Evolutionary conservation across 2,888 invertebrate species (phyloP), one percentile per base, ranked within the genome.

Genomic region (Pelosia muscerda): DNA sequence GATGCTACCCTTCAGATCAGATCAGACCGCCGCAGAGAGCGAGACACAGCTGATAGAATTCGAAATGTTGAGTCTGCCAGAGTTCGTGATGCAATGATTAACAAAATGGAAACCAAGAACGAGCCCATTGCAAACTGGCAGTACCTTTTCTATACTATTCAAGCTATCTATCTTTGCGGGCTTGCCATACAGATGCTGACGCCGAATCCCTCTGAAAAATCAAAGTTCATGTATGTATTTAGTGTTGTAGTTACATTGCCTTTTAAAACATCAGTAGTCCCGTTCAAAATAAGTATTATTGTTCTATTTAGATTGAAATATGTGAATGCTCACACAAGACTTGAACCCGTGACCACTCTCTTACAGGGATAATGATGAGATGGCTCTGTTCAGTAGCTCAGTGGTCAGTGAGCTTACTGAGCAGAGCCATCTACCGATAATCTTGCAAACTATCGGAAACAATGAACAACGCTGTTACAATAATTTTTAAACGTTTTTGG

Each of bases 71-170:
- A 78, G 22, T n/a, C 59, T 26, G 34, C 68, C 5, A 74, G 72
- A 62, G 73, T 70, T 63, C 79, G 73, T 8, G 75, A 82, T 54
- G 65, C 66, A 9, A 62, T 70, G 54, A 19, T 53, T 1, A 26
- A 62, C 19, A 63, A 73, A 65, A 68, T 59, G 28, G 70, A 63
- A 66, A 65, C 60, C n/a, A 76, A 76, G 38, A 71, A 54, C n/a
- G 63, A 77, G 19, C 60, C 73, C 13, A 28, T 69, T 31, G 75
- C 79, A 49, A 88, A 82, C 68, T 92, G 90, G 93, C 88, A 90
- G 76, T 86, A 88, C 65, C 57, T 91, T n/a, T 82, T 94, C 61
- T 93, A 91, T 73, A 85, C 88, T 19, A 58, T 94, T 63, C 93
- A 94, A 83, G 90, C 81, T 15, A 83, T 90, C 57, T 94, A 94